These are phyloP conservation scores for Sthenelais limicola DNA, from an alignment of 2,888 invertebrate species.

Conservation along the genomic window DNA sequence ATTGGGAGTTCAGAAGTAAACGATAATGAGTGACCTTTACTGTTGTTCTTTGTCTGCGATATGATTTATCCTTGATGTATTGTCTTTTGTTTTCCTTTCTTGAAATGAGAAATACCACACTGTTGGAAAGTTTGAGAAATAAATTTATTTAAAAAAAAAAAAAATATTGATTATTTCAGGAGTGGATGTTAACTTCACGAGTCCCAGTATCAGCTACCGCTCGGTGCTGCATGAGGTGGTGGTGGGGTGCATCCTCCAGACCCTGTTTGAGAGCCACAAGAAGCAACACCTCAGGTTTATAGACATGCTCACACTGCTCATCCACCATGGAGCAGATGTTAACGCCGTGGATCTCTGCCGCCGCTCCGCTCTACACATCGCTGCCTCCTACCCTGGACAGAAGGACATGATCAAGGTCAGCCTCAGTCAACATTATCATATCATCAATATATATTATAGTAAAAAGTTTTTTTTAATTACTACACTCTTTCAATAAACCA, in stretches of 20 bases:
- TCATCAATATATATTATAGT: background rate
- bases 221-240: conserved; percentile 39
- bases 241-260: conserved; percentile 16
- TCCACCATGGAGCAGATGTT: conserved; percentile 38
- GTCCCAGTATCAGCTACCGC: conserved; percentile 7
- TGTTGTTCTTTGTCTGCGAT: too few species aligned
- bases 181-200: conserved; percentile 24
- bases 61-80: too few species aligned
- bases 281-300: conserved; percentile 34
- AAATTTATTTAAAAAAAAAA: too few species aligned
- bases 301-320: conserved; percentile 31
- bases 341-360: conserved; percentile 30
- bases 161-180: background rate
- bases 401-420: conserved; percentile 52
- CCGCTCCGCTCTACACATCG: conserved; percentile 35
- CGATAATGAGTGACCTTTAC: too few species aligned
- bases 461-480: background rate
- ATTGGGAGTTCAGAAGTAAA: too few species aligned
- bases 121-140: too few species aligned
- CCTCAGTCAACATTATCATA: background rate
- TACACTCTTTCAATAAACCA: background rate
- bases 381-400: conserved; percentile 26
- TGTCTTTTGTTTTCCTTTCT: too few species aligned
- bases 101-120: too few species aligned
- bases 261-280: conserved; percentile 22